These are phyloP conservation scores for Drosophila atripex DNA, from an alignment of 2,888 invertebrate species.

Conservation along the genomic window DNA sequence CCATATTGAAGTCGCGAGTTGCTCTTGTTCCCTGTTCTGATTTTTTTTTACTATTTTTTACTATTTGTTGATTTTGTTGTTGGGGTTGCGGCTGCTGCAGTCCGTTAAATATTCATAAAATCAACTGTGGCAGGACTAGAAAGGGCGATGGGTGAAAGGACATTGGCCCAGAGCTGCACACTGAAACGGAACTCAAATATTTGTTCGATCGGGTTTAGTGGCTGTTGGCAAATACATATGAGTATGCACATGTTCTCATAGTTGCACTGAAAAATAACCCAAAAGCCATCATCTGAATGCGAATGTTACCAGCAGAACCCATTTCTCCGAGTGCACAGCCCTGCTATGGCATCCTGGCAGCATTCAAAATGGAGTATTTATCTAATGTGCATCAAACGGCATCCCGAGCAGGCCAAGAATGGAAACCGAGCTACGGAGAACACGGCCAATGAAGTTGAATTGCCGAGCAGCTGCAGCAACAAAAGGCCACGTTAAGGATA, in stretches of 20 bases:
- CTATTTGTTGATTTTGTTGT: conserved; percentile 11
- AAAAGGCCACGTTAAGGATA: conserved; percentile 29
- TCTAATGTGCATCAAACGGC: conserved; percentile 54
- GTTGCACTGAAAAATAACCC: neutral
- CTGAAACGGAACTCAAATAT: conserved; percentile 63
- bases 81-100: conserved; percentile 33
- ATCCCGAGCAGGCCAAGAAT: conserved; percentile 33
- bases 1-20: conserved; percentile 36
- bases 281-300: neutral
- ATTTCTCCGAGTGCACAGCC: conserved; percentile 10
- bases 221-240: conserved; percentile 38
- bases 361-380: conserved; percentile 55
- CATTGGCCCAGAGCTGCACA: conserved; percentile 49
- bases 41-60: no score
- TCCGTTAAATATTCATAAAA: conserved; percentile 48
- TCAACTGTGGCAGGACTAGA: conserved; percentile 32
- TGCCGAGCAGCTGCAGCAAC: conserved; percentile 18
- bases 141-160: conserved; percentile 9
- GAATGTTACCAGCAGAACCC: neutral
- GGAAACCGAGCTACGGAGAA: conserved; percentile 19
- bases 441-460: conserved; percentile 23
- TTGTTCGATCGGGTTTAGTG: conserved; percentile 61
- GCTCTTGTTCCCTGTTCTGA: conserved; percentile 3
- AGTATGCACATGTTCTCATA: conserved; percentile 18
- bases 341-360: conserved; percentile 26